These are phyloP conservation scores for Pithys albifrons DNA, from an alignment of 2,113 vertebrate genomes.

Conservation along the genomic window DNA sequence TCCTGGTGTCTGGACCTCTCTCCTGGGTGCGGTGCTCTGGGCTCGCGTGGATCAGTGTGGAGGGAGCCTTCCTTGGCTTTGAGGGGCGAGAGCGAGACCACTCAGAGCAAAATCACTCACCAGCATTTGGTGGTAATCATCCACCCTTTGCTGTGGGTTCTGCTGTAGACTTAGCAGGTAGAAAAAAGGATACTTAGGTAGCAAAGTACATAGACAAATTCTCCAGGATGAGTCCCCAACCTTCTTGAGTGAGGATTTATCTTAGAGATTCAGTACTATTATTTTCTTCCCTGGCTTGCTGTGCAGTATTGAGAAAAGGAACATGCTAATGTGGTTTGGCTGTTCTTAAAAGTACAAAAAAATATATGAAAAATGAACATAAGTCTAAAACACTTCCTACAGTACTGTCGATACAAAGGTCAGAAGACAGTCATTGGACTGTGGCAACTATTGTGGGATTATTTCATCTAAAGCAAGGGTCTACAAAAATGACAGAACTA, in stretches of 20 bases:
- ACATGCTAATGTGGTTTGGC: fast-evolving
- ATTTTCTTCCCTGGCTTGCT: background rate
- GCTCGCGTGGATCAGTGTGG: too few relatives aligned
- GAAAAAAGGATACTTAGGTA: background rate
- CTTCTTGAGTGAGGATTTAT: background rate
- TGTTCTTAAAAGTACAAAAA: background rate
- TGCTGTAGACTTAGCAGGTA: background rate
- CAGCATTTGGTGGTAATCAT: too few relatives aligned
- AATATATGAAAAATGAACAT: background rate
- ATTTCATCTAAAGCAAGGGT: background rate
- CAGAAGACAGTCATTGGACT: background rate
- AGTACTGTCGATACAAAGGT: background rate
- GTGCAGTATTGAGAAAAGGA: background rate
- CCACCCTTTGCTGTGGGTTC: background rate
- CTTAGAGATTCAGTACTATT: background rate
- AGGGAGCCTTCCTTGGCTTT: too few relatives aligned
- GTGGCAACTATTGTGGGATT: background rate
- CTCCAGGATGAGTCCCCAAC: background rate
- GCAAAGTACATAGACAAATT: background rate
- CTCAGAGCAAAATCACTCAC: too few relatives aligned
- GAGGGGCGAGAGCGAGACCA: too few relatives aligned
- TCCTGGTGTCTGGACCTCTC: too few relatives aligned
- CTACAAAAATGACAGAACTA: background rate
- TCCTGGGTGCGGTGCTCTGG: too few relatives aligned
- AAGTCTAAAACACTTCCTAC: background rate